Evolutionary conservation across 2,888 invertebrate species (phyloP).

Genomic region (Auanema sp.): DNA sequence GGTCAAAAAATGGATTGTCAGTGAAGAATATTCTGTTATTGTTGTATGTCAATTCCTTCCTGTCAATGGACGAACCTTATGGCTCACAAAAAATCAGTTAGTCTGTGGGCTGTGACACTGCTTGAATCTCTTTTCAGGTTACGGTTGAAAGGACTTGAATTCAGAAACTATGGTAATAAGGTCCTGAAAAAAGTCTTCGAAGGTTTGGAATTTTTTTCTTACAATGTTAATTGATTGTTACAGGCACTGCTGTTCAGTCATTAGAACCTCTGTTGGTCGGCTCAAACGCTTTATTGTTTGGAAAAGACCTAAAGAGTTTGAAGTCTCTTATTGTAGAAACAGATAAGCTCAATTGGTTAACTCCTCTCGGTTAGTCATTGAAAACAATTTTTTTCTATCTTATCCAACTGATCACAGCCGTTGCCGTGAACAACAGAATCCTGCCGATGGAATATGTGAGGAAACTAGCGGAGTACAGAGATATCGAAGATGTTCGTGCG

Average conservation of each 20-base stretch:
- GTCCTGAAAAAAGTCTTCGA: conserved; percentile 57
- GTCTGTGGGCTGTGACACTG: conserved; percentile 10
- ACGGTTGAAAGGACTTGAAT: conserved; percentile 54
- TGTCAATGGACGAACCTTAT: conserved; percentile 50
- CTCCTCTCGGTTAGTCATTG: conserved; percentile 43
- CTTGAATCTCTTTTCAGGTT: conserved; percentile 40
- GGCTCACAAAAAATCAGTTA: conserved; percentile 56
- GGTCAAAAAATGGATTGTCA: conserved; percentile 51
- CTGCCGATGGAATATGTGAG: conserved; percentile 45
- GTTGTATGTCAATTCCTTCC: conserved; percentile 57
- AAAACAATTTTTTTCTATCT: too few relatives aligned
- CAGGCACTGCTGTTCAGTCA: conserved; percentile 49
- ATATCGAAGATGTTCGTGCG: conserved; percentile 48
- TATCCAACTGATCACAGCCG: conserved; percentile 24
- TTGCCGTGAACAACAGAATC: conserved; percentile 47
- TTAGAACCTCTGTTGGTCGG: conserved; percentile 41
- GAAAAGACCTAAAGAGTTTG: conserved; percentile 47
- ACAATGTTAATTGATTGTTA: not conserved
- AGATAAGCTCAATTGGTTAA: conserved; percentile 49
- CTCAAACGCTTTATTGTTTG: conserved; percentile 45
- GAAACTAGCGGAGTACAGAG: conserved; percentile 37
- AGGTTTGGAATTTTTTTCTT: conserved; percentile 15
- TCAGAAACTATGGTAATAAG: conserved; percentile 49
- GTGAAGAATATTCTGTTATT: conserved; percentile 53
- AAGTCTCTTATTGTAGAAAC: conserved; percentile 50